These are phyloP conservation scores for Ceratina calcarata DNA, from an alignment of 1,140 invertebrate species.

Conservation along the genomic window DNA sequence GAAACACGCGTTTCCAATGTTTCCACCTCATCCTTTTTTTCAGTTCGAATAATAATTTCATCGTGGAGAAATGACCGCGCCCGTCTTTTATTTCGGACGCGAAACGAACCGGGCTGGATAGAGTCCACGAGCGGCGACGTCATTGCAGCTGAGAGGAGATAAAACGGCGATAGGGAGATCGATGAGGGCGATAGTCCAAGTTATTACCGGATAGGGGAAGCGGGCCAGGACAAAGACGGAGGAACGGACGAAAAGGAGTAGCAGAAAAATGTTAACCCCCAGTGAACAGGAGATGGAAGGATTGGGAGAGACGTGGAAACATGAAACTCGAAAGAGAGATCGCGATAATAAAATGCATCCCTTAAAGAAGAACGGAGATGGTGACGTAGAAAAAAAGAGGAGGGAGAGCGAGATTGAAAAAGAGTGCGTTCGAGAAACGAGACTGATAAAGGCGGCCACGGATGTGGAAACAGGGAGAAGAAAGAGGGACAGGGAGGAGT, in stretches of 20 bases:
- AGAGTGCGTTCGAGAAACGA: not conserved
- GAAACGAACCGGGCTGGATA: conserved; percentile 47
- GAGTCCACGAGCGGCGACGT: conserved; percentile 71
- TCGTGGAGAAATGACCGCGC: not conserved
- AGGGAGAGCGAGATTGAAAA: conserved; percentile 51
- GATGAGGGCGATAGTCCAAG: conserved; percentile 80
- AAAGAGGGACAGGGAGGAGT: not conserved
- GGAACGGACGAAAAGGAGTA: conserved; percentile 34
- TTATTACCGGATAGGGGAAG: conserved; percentile 81
- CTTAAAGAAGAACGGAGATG: conserved; percentile 2
- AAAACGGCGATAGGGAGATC: conserved; percentile 81
- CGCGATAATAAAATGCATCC: not conserved
- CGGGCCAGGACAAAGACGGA: conserved; percentile 49
- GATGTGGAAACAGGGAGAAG: not conserved
- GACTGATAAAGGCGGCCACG: conserved; percentile 5
- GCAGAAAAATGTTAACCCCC: conserved; percentile 14
- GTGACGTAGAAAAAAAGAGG: conserved; percentile 64
- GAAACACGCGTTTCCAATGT: not conserved
- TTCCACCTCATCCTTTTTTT: not conserved
- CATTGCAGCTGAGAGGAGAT: conserved; percentile 75
- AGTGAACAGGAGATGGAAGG: conserved; percentile 48
- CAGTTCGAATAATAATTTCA: conserved; percentile 24
- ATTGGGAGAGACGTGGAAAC: conserved; percentile 40
- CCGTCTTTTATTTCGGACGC: conserved; percentile 45
- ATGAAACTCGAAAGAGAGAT: conserved; percentile 20